Percentiles rank a stretch among this genome's conserved stretches.
phyloP scores from a whole-genome alignment of 1,140 invertebrate species.

The Venustaconcha ellipsiformis region DNA sequence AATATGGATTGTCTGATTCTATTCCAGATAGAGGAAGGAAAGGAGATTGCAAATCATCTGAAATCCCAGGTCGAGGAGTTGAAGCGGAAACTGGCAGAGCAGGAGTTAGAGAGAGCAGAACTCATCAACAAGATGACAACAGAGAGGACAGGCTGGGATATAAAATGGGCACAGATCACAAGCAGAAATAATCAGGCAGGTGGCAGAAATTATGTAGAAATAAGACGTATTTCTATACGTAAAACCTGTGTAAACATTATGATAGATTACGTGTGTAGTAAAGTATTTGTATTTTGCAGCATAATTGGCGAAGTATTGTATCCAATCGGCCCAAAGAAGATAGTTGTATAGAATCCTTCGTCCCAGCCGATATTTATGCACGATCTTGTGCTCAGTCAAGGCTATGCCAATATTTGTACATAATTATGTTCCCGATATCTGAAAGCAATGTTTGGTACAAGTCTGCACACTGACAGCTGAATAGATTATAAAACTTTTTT shows the following conservation, averaged over 20 bases:
- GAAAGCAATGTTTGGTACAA: too few relatives aligned
- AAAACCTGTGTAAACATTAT: too few relatives aligned
- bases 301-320: too few relatives aligned
- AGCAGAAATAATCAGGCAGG: constrained; percentile 90
- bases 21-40: constrained; percentile 49
- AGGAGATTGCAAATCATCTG: constrained; percentile 66
- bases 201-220: neutral
- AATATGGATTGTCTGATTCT: neutral
- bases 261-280: too few relatives aligned
- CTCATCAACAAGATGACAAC: constrained; percentile 90
- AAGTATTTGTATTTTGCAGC: too few relatives aligned
- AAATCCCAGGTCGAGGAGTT: constrained; percentile 75
- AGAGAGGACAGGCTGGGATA: constrained; percentile 87
- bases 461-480: too few relatives aligned
- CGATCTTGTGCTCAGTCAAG: neutral
- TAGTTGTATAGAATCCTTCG: neutral
- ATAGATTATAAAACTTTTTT: too few relatives aligned
- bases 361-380: neutral
- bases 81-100: constrained; percentile 84
- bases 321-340: too few relatives aligned
- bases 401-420: neutral
- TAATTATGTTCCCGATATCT: neutral
- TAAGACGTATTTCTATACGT: too few relatives aligned
- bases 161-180: constrained; percentile 89
- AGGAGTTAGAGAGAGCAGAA: constrained; percentile 91